Evolutionary conservation across 2,797 vertebrate genomes (phyloP).

Genomic region (Acipenser transmontanus): DNA sequence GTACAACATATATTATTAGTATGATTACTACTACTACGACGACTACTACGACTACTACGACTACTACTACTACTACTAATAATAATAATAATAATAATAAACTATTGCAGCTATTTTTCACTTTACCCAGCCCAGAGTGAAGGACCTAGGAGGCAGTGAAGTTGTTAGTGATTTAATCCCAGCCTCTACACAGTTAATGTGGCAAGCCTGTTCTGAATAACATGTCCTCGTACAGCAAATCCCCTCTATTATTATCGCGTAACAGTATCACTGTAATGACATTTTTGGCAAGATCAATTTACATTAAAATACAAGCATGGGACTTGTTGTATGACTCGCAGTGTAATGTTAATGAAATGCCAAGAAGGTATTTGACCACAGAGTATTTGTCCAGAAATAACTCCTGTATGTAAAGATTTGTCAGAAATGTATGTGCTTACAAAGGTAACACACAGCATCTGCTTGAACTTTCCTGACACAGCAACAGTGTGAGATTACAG

Average conservation of each 20-base stretch:
- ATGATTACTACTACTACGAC: no score
- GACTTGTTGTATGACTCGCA: neutral
- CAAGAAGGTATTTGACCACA: neutral
- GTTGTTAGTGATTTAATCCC: neutral
- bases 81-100: no score
- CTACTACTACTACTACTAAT: no score
- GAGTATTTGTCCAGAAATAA: constrained; percentile 4
- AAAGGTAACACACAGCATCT: neutral
- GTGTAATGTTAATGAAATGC: constrained; percentile 11
- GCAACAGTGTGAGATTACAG: no score
- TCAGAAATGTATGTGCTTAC: neutral
- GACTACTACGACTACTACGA: no score
- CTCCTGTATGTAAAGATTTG: neutral
- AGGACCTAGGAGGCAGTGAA: no score
- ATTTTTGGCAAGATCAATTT: constrained; percentile 7
- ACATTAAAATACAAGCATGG: constrained; percentile 1
- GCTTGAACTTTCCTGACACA: no score
- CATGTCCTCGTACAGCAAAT: constrained; percentile 17
- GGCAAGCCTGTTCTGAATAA: constrained; percentile 13
- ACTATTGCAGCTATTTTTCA: no score
- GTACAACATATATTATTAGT: no score
- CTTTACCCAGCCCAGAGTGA: no score
- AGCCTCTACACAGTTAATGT: constrained; percentile 6
- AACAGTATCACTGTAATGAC: constrained; percentile 15
- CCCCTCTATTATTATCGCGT: constrained; percentile 9